Evolutionary conservation across 2,113 vertebrate genomes (phyloP).

Genomic region (Amia ocellicauda): DNA sequence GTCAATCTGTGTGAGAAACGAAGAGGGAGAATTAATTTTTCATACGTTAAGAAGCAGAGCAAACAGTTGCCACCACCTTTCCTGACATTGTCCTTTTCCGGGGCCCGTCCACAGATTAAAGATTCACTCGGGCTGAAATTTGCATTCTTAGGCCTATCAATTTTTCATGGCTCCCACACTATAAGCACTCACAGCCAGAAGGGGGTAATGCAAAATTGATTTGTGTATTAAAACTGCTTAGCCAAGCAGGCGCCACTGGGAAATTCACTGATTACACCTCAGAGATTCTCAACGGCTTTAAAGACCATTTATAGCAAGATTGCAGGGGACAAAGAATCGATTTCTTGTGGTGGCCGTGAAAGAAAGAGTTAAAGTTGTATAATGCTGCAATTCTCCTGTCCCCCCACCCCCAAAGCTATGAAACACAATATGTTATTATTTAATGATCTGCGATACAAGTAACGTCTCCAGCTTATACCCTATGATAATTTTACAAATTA

Average conservation of each 20-base stretch:
- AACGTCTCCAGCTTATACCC: no score
- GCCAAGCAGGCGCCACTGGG: slow-evolving; percentile 69
- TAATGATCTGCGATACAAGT: no score
- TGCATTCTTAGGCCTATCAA: slow-evolving; percentile 78
- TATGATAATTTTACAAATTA: no score
- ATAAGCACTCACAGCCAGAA: slow-evolving; percentile 75
- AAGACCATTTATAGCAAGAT: slow-evolving; percentile 31
- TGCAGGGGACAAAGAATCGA: no score
- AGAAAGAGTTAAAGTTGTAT: slow-evolving; percentile 20
- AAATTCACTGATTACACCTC: slow-evolving; percentile 71
- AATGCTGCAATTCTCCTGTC: slow-evolving; percentile 6
- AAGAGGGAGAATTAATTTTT: slow-evolving; percentile 46
- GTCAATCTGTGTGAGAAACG: slow-evolving; percentile 22
- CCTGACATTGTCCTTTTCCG: slow-evolving; percentile 67
- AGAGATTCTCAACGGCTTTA: slow-evolving; percentile 55
- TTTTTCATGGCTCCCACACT: slow-evolving; percentile 82
- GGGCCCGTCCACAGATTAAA: slow-evolving; percentile 59
- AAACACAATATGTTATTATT: no score
- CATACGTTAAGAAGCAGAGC: slow-evolving; percentile 42
- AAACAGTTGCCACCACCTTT: slow-evolving; percentile 52
- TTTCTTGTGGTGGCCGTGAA: no score
- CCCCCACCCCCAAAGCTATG: slow-evolving; percentile 6
- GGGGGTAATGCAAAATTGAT: slow-evolving; percentile 90
- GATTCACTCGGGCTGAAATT: slow-evolving; percentile 73
- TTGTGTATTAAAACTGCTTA: slow-evolving; percentile 85